These are phyloP conservation scores for Saturnia japonica DNA, from an alignment of 2,888 invertebrate genomes.

Conservation along the genomic window DNA sequence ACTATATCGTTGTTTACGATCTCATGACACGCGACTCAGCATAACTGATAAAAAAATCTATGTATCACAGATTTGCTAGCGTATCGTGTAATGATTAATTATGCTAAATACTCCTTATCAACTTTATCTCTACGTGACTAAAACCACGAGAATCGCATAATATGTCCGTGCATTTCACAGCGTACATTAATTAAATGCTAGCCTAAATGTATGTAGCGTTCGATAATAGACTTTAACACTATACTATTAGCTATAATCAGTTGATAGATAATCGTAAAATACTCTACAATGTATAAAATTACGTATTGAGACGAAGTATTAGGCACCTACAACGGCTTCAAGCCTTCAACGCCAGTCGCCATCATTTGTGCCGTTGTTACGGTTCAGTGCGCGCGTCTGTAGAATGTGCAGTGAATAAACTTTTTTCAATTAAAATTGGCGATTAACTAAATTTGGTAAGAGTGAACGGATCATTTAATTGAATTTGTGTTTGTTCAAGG, in stretches of 20 bases:
- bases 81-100: constrained; percentile 24
- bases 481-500: neutral
- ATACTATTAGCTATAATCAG: neutral
- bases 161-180: neutral
- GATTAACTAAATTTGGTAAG: neutral
- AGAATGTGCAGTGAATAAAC: constrained; percentile 23
- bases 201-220: neutral
- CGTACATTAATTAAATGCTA: neutral
- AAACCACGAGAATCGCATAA: constrained; percentile 42
- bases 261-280: neutral
- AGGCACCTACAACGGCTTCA: neutral
- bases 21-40: neutral
- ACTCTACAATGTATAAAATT: neutral
- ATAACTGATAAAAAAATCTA: constrained; percentile 11
- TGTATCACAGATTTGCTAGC: constrained; percentile 15
- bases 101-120: constrained; percentile 42
- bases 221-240: neutral
- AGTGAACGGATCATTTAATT: neutral
- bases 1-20: neutral
- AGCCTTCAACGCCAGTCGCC: too few relatives aligned
- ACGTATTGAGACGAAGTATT: constrained; percentile 3
- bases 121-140: constrained; percentile 61
- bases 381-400: constrained; percentile 28
- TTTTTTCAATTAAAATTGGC: neutral
- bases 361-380: constrained; percentile 29